These are phyloP conservation scores for Melopsittacus undulatus DNA, from an alignment of 2,797 vertebrate genomes.

Conservation along the genomic window DNA sequence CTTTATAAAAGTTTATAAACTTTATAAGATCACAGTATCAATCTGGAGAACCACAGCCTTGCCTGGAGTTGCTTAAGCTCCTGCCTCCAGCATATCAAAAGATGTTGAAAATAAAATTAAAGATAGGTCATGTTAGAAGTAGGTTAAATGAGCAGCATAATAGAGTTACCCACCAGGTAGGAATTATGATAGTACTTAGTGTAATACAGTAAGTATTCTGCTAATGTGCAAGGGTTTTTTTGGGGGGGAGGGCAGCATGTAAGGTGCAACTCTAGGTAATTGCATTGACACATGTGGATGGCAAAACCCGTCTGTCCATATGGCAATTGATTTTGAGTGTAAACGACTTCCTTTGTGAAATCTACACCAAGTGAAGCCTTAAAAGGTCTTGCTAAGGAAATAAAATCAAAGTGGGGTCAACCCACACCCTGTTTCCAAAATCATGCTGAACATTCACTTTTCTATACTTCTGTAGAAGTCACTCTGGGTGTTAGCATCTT, in stretches of 20 bases:
- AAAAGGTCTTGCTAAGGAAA: background rate
- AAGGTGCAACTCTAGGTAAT: background rate
- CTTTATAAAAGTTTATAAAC: too few relatives aligned
- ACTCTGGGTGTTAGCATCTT: background rate
- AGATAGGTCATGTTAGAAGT: background rate
- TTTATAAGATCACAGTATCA: background rate
- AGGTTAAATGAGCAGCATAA: background rate
- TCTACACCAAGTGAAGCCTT: background rate
- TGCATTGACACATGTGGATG: background rate
- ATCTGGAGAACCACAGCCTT: background rate
- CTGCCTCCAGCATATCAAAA: background rate
- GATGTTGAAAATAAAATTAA: background rate
- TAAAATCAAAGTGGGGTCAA: background rate
- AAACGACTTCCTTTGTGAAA: background rate
- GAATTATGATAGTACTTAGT: background rate
- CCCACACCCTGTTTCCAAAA: background rate
- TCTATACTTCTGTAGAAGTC: background rate
- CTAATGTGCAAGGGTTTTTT: accelerated
- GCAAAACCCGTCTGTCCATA: background rate
- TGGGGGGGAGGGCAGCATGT: accelerated
- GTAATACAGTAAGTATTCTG: background rate
- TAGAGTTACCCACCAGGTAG: background rate
- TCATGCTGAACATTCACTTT: background rate
- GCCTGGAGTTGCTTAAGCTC: background rate
- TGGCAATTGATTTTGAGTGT: background rate